Percentiles rank a stretch among this genome's conserved stretches.
Conservation (phyloP, 92 coral and sea anemone species). For the Actinostola sp. region DNA sequence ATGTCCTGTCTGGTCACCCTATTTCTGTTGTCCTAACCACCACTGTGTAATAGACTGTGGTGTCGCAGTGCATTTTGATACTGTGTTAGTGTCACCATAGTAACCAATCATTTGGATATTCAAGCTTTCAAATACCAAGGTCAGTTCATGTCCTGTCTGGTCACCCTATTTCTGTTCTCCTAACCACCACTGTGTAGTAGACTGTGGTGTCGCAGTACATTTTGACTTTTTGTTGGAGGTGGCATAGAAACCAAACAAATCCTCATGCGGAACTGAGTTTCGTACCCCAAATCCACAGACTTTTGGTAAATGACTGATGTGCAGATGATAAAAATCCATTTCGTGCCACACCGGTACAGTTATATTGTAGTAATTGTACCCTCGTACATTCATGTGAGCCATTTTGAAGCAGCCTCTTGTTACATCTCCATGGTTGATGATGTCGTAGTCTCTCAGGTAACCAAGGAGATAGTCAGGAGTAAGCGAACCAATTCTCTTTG, state of each 20-base stretch:
- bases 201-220: neutral
- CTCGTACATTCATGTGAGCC: neutral
- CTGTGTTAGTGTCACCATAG: too few species aligned
- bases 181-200: neutral
- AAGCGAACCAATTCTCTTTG: neutral
- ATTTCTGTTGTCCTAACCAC: too few species aligned
- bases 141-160: too few species aligned
- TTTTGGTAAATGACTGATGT: neutral
- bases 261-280: neutral
- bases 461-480: constrained; percentile 16
- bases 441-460: constrained; percentile 10
- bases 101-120: too few species aligned
- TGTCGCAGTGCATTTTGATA: too few species aligned
- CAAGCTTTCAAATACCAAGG: too few species aligned
- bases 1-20: too few species aligned
- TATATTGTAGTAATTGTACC: neutral
- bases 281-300: neutral
- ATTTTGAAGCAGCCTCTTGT: neutral
- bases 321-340: neutral
- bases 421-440: neutral
- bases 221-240: neutral
- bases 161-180: too few species aligned
- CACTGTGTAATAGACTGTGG: too few species aligned
- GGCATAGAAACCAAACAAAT: neutral
- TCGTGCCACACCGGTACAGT: neutral